These are phyloP conservation scores for Pycnomerus fuliginosus DNA, from an alignment of 2,888 invertebrate genomes.

Conservation along the genomic window DNA sequence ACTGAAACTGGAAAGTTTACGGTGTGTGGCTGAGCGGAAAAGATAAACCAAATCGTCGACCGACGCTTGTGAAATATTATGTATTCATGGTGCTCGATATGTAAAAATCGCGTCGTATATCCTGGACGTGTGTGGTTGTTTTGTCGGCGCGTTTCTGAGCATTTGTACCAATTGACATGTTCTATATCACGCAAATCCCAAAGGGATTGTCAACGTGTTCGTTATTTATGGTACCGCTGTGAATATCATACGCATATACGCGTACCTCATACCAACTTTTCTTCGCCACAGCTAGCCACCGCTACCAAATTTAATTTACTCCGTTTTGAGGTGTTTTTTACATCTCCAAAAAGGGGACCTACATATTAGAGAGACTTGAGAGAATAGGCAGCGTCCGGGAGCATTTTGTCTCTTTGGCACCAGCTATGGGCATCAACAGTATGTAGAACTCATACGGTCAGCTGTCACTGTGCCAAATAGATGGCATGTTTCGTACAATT, in stretches of 20 bases:
- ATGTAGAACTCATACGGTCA: no score
- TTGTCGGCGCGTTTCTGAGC: conserved; percentile 32
- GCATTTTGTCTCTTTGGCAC: no score
- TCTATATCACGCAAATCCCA: conserved; percentile 49
- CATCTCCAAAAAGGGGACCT: no score
- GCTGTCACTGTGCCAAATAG: no score
- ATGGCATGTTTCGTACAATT: no score
- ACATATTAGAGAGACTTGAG: no score
- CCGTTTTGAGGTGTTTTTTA: no score
- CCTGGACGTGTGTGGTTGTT: conserved; percentile 31
- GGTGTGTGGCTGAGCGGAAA: conserved; percentile 2
- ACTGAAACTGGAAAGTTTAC: background rate
- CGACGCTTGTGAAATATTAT: conserved; percentile 21
- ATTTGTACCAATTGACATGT: conserved; percentile 49
- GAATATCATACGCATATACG: conserved; percentile 38
- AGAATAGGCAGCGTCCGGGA: no score
- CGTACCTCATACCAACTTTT: conserved; percentile 22
- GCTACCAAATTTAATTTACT: no score
- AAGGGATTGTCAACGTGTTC: conserved; percentile 43
- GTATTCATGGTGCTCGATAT: conserved; percentile 32
- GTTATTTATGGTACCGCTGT: conserved; percentile 46
- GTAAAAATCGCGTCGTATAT: conserved; percentile 29
- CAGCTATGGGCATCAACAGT: no score
- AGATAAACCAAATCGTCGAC: conserved; percentile 5
- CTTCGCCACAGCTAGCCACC: no score